A percentile compares a stretch with the other conserved stretches of the same genome.
Conservation (phyloP, 1,140 invertebrate species). For the Sycophaga agraensis region DNA sequence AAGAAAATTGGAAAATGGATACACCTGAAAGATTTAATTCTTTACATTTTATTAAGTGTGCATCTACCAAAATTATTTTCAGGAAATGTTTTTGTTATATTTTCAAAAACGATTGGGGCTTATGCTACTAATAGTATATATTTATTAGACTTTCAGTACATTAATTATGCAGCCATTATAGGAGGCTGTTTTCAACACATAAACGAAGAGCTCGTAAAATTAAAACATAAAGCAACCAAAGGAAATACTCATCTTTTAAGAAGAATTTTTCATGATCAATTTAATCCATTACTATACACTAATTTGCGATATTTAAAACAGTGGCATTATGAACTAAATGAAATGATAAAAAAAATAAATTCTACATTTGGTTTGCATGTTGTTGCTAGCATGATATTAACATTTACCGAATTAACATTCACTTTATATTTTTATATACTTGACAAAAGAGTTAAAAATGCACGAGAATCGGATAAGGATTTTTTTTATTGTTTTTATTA, state of each 20-base stretch:
- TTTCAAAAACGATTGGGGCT: conserved; percentile 9
- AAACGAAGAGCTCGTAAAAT: conserved; percentile 34
- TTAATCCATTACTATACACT: conserved; percentile 41
- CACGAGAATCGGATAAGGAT: conserved; percentile 31
- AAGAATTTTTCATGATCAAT: conserved; percentile 36
- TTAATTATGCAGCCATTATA: conserved; percentile 41
- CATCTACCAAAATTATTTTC: conserved; percentile 31
- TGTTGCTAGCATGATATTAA: conserved; percentile 36
- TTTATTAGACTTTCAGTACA: conserved; percentile 43
- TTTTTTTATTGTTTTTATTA: conserved; percentile 41
- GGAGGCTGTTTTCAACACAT: conserved; percentile 42
- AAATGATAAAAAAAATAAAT: conserved; percentile 41
- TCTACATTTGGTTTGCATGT: conserved; percentile 41
- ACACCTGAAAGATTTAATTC: conserved; percentile 42
- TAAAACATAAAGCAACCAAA: conserved; percentile 27
- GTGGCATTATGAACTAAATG: conserved; percentile 42
- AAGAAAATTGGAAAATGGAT: conserved; percentile 33
- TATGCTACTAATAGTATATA: conserved; percentile 37
- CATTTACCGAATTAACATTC: conserved; percentile 47
- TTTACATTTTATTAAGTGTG: conserved; percentile 34
- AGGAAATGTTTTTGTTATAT: background rate
- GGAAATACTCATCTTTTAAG: conserved; percentile 40
- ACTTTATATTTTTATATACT: conserved; percentile 48
- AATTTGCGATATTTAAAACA: conserved; percentile 43
- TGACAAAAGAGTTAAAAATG: background rate